A percentile compares a stretch with the other conserved stretches of the same genome.
These are phyloP conservation scores for Glareola pratincola DNA, from an alignment of 2,113 vertebrate species.

Conservation along the genomic window DNA sequence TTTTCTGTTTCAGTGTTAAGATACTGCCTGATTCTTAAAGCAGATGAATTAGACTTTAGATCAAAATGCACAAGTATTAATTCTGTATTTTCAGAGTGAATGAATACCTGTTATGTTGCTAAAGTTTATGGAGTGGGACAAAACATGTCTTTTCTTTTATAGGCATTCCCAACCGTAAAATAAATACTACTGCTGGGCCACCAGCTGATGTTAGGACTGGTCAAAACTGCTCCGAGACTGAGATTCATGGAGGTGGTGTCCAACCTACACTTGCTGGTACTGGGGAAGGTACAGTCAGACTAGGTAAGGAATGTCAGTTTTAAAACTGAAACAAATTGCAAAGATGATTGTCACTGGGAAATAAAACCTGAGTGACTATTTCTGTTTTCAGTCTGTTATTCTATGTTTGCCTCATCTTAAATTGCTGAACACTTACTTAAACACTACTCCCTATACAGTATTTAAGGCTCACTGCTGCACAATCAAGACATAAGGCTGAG, in stretches of 20 bases:
- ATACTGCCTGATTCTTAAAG: neutral
- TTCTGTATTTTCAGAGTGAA: neutral
- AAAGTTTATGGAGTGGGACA: neutral
- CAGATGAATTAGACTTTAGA: neutral
- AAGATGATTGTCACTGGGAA: neutral
- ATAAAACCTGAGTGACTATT: neutral
- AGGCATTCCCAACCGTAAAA: constrained; percentile 88
- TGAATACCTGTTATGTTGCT: neutral
- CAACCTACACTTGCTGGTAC: constrained; percentile 78
- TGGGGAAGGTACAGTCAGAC: constrained; percentile 75
- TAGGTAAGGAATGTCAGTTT: constrained; percentile 74
- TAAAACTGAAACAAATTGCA: neutral
- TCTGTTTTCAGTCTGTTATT: neutral
- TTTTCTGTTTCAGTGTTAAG: neutral
- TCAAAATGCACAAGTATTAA: neutral
- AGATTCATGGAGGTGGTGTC: constrained; percentile 67
- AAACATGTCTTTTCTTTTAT: neutral
- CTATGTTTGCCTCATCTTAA: neutral
- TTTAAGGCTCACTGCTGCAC: neutral
- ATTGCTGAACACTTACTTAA: neutral
- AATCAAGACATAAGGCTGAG: neutral
- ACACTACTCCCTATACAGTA: neutral
- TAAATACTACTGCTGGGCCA: constrained; percentile 63
- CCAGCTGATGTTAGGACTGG: constrained; percentile 74
- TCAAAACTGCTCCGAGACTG: constrained; percentile 76